A percentile compares a stretch with the other conserved stretches of the same genome.
Evolutionary conservation across 2,888 invertebrate genomes (phyloP).

Genomic region (Phaedon cochleariae): DNA sequence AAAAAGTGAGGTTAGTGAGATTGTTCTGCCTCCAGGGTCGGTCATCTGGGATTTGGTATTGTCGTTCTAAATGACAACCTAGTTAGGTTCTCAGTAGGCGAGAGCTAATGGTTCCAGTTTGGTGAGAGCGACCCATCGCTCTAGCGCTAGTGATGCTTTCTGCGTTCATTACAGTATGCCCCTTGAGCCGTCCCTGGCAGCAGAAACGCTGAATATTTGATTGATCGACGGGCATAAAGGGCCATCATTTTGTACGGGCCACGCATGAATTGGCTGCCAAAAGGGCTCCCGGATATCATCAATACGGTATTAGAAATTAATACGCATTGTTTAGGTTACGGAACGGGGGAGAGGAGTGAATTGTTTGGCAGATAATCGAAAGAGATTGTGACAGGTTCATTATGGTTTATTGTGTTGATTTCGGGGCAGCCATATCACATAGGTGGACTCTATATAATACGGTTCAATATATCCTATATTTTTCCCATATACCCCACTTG

Average conservation of each 20-base stretch:
- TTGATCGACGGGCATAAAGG: constrained; percentile 56
- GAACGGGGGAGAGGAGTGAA: constrained; percentile 24
- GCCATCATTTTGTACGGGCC: constrained; percentile 55
- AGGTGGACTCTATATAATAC: background rate
- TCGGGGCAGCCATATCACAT: background rate
- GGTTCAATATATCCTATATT: too few species aligned
- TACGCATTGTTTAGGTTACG: constrained; percentile 48
- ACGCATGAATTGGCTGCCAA: constrained; percentile 56
- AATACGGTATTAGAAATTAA: constrained; percentile 55
- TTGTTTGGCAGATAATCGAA: constrained; percentile 35
- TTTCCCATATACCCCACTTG: too few species aligned
- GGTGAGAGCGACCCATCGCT: too few species aligned
- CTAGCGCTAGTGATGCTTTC: too few species aligned
- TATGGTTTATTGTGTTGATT: constrained; percentile 9
- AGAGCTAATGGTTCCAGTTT: too few species aligned
- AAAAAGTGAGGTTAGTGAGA: too few species aligned
- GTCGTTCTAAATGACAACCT: too few species aligned
- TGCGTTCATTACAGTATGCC: too few species aligned
- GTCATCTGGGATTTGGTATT: too few species aligned
- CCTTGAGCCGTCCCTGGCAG: background rate
- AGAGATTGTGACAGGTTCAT: constrained; percentile 32
- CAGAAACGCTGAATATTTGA: constrained; percentile 48
- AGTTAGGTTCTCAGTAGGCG: too few species aligned
- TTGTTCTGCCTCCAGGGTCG: too few species aligned
- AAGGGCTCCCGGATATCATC: constrained; percentile 53